phyloP scores from a whole-genome alignment of 2,888 invertebrate species.

The Flexamia atlantica region DNA sequence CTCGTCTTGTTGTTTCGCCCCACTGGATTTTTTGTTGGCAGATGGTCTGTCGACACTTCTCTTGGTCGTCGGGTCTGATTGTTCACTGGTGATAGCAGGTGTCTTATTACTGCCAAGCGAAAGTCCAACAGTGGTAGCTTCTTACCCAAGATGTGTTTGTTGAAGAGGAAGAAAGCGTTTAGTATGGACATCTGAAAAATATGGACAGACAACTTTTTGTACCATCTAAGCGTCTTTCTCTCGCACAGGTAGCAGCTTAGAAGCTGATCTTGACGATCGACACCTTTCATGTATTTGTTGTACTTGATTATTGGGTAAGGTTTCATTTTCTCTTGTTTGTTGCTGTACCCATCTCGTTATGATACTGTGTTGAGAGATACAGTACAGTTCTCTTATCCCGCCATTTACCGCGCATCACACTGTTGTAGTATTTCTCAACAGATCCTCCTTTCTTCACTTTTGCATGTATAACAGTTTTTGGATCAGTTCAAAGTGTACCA shows the following conservation, averaged over 20 bases:
- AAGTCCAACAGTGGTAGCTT: conserved; percentile 8
- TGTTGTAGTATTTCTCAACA: neutral
- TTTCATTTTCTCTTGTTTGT: neutral
- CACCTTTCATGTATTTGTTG: conserved; percentile 40
- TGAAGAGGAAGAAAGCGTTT: neutral
- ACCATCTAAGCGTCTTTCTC: conserved; percentile 14
- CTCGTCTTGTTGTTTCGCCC: conserved; percentile 3
- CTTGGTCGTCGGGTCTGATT: neutral
- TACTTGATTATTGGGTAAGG: conserved; percentile 17
- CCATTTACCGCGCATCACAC: conserved; percentile 2
- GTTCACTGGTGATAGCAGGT: neutral
- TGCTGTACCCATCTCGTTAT: neutral
- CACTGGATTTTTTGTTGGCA: neutral
- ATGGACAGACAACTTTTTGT: conserved; percentile 37
- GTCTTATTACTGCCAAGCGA: neutral
- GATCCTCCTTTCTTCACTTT: conserved; percentile 60
- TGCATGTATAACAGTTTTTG: conserved; percentile 21
- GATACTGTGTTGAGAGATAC: conserved; percentile 11
- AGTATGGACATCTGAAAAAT: neutral
- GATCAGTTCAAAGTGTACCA: conserved; percentile 59
- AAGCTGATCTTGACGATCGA: conserved; percentile 45
- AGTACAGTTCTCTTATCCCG: neutral
- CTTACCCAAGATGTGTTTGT: neutral
- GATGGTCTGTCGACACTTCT: neutral
- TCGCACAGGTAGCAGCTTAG: conserved; percentile 9